Evolutionary conservation across 2,113 vertebrate species (phyloP).

Genomic region (Barnardius zonarius): DNA sequence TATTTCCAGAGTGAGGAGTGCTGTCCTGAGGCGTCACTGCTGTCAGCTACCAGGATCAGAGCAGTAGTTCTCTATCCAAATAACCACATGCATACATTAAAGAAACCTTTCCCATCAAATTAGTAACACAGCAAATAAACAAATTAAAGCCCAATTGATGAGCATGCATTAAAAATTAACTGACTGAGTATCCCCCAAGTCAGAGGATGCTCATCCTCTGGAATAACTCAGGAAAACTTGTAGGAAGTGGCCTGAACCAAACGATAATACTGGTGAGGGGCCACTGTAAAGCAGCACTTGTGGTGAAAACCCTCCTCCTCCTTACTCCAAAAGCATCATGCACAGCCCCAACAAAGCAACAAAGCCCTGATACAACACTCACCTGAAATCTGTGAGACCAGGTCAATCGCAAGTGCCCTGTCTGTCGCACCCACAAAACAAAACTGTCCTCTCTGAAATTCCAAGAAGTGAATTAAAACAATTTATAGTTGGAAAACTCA

Average conservation of each 20-base stretch:
- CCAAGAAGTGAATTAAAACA: background rate
- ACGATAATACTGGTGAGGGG: background rate
- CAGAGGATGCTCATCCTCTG: background rate
- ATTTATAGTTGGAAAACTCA: background rate
- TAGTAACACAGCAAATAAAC: background rate
- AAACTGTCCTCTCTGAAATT: background rate
- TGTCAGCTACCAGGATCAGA: background rate
- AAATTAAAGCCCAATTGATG: background rate
- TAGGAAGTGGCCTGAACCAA: background rate
- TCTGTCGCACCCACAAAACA: background rate
- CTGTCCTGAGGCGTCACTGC: background rate
- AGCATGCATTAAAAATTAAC: background rate
- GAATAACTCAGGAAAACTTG: background rate
- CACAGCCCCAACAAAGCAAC: background rate
- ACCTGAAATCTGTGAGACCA: background rate
- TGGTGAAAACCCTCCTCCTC: background rate
- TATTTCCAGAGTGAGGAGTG: background rate
- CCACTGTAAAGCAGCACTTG: background rate
- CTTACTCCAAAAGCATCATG: background rate
- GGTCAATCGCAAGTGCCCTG: background rate
- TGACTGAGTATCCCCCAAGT: background rate
- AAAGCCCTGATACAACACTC: fast-evolving
- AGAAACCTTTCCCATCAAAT: background rate
- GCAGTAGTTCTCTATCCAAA: background rate
- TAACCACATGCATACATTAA: background rate